These are phyloP conservation scores for Morus bassanus DNA, from an alignment of 2,797 vertebrate species.

Conservation along the genomic window DNA sequence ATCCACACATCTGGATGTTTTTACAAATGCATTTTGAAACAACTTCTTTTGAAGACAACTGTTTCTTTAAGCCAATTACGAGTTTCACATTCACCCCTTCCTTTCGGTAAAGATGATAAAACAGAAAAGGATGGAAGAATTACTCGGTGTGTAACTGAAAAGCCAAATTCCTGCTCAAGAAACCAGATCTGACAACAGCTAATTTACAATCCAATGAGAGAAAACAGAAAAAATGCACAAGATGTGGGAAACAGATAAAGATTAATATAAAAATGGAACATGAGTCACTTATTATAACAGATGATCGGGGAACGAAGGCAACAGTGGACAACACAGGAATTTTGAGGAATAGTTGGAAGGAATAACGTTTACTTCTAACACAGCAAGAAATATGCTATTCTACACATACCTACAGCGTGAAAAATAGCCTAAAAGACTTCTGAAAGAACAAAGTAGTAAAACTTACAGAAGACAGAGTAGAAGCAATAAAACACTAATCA, in stretches of 20 bases:
- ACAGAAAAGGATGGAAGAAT: not conserved
- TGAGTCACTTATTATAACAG: not conserved
- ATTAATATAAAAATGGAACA: not conserved
- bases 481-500: not conserved
- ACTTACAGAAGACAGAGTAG: not conserved
- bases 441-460: not conserved
- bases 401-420: not conserved
- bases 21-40: not conserved
- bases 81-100: not conserved
- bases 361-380: not conserved
- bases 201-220: not conserved
- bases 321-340: not conserved
- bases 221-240: not conserved
- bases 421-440: not conserved
- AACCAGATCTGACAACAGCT: not conserved
- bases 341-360: not conserved
- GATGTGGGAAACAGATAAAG: not conserved
- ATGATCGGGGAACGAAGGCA: not conserved
- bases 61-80: not conserved
- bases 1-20: not conserved
- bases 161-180: not conserved
- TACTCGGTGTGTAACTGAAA: not conserved
- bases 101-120: not conserved
- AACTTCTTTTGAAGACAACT: not conserved
- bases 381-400: not conserved